Percentiles rank a stretch among this genome's conserved stretches.
These are phyloP conservation scores for Kryptolebias marmoratus DNA, from an alignment of 2,113 vertebrate genomes.

Conservation along the genomic window DNA sequence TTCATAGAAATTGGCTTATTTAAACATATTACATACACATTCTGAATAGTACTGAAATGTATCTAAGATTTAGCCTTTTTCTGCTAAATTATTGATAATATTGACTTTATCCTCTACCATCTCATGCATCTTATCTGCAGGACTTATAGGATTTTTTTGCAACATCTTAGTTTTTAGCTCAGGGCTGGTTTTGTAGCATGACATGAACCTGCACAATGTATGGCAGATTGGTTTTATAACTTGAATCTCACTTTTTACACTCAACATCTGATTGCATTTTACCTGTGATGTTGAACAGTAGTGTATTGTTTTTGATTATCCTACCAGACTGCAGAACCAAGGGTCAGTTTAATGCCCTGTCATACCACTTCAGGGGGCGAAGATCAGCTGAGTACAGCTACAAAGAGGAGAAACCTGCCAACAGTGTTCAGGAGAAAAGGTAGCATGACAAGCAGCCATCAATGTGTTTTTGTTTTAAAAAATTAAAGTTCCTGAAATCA, in stretches of 20 bases:
- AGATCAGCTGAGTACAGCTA: conserved; percentile 92
- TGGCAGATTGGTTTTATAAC: background rate
- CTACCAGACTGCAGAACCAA: conserved; percentile 92
- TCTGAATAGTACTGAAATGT: too few relatives aligned
- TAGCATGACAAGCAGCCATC: conserved; percentile 20
- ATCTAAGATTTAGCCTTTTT: too few relatives aligned
- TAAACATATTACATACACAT: too few relatives aligned
- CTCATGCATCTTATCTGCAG: too few relatives aligned
- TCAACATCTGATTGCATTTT: background rate
- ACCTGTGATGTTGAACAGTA: conserved; percentile 1
- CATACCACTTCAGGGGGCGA: conserved; percentile 92
- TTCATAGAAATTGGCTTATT: too few relatives aligned
- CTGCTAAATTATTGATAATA: too few relatives aligned
- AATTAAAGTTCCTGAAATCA: too few relatives aligned
- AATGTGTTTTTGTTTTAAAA: background rate
- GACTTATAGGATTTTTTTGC: too few relatives aligned
- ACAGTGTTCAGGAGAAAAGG: conserved; percentile 58
- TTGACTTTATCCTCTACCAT: too few relatives aligned
- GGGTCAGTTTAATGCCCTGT: conserved; percentile 95
- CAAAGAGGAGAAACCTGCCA: conserved; percentile 73
- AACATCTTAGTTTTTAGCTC: too few relatives aligned
- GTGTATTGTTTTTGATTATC: conserved; percentile 26
- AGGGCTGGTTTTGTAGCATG: too few relatives aligned
- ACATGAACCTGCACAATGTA: background rate
- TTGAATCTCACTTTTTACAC: background rate